Percentiles rank a stretch among this genome's conserved stretches.
phyloP scores from a whole-genome alignment of 2,797 vertebrate species.

The Nyctibius grandis region DNA sequence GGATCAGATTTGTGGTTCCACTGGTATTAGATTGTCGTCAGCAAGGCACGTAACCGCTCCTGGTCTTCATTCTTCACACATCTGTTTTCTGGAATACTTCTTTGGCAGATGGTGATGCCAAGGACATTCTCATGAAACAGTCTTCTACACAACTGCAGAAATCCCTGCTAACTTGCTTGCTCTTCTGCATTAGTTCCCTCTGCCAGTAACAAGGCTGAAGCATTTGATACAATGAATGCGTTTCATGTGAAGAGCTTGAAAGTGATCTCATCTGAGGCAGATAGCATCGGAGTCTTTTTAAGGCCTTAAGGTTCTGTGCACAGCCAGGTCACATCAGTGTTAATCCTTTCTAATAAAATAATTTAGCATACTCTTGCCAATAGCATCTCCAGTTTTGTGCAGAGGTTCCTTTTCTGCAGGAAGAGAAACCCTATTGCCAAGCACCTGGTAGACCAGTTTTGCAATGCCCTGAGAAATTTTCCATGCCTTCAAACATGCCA shows the following conservation, averaged over 20 bases:
- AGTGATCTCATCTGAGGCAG: not conserved
- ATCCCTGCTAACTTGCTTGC: not conserved
- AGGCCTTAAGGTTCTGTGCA: not conserved
- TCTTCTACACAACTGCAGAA: not conserved
- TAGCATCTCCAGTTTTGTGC: not conserved
- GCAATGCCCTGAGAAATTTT: not conserved
- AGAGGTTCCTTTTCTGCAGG: not conserved
- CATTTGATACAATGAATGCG: not conserved
- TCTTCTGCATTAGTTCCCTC: not conserved
- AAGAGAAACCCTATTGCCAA: not conserved
- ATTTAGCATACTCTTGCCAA: not conserved
- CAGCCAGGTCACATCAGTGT: not conserved
- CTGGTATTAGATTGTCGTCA: not conserved
- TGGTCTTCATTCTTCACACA: not conserved
- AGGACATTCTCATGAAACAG: not conserved
- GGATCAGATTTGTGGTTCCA: not conserved
- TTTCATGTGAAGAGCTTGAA: not conserved
- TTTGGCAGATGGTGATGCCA: not conserved
- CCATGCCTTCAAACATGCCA: not conserved
- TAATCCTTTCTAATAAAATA: not conserved
- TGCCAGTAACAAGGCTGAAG: not conserved
- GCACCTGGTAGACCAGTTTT: not conserved
- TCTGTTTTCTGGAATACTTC: not conserved
- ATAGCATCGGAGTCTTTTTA: not conserved
- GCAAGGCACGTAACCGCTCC: not conserved